Evolutionary conservation across 1,140 invertebrate species (phyloP), one percentile per base, ranked within the genome.

Genomic region (Papilio machaon): DNA sequence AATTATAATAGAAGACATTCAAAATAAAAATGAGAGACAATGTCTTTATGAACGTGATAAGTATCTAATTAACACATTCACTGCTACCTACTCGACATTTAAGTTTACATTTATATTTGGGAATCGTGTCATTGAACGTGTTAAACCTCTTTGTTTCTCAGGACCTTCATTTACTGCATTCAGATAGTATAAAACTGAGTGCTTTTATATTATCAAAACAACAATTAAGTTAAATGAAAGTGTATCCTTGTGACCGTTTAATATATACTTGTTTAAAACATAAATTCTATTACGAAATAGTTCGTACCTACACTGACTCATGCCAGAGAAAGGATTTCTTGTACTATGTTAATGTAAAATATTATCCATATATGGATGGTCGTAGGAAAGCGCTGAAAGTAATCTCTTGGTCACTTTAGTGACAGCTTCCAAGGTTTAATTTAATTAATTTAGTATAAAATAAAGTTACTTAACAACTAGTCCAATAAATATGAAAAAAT

Each of bases 141-240:
- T 58, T n/a, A 58, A 58, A 19, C 6, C n/a, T 58, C n/a, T 58
- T 58, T 58, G 17, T 10, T 15, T 13, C 15, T 15, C 4, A 54
- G n/a, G n/a, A 58, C 54, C 54, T 58, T 58, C 54, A 43, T 43
- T 43, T 58, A 58, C 54, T 58, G 7, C 13, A 6, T 52, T 58
- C 17, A 17, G 7, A 19, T 58, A 58, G 8, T 19, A 54, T 58
- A 58, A 58, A 19, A 58, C 54, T 58, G 17, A 58, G 17, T 19
- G 54, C 8, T 58, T 58, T 64, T 30, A 64, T 30, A 9, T 60
- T 23, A 23, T 60, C n/a, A 23, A 60, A 60, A 64, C 19, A 64
- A 64, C 60, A 64, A 64, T 30, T 64, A 64, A 64, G 19, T 64
- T 64, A 13, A 64, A 64, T 64, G 60, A 64, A 64, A 64, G 60